These are phyloP conservation scores for Mus minutoides DNA, from an alignment of 2,797 vertebrate species.

Conservation along the genomic window DNA sequence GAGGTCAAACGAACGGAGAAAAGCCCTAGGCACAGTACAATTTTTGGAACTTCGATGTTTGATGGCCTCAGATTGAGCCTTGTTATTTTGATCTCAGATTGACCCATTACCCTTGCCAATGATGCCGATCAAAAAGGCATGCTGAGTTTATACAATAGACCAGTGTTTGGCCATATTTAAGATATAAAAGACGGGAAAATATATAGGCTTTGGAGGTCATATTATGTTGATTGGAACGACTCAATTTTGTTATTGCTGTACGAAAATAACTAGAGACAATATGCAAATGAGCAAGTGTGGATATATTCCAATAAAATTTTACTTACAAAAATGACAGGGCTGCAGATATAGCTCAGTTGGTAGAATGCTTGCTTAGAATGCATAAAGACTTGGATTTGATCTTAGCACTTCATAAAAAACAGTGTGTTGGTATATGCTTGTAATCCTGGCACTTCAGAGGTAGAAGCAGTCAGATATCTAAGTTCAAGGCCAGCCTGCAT, in stretches of 20 bases:
- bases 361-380: background rate
- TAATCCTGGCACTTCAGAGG: background rate
- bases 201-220: background rate
- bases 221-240: background rate
- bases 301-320: background rate
- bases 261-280: background rate
- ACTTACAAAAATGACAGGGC: background rate
- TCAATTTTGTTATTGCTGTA: background rate
- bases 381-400: background rate
- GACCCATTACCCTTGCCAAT: constrained; percentile 8
- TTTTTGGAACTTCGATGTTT: background rate
- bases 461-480: background rate
- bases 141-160: background rate
- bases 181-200: background rate
- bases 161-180: background rate
- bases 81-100: background rate
- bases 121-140: constrained; percentile 29
- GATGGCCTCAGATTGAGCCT: background rate
- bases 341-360: background rate
- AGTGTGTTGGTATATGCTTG: background rate
- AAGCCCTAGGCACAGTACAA: background rate
- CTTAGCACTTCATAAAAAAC: background rate
- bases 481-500: background rate
- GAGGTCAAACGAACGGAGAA: constrained; percentile 42
- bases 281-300: background rate